A percentile compares a stretch with the other conserved stretches of the same genome.
Evolutionary conservation across 2,888 invertebrate species (phyloP).

Genomic region (Branchellion lobata): DNA sequence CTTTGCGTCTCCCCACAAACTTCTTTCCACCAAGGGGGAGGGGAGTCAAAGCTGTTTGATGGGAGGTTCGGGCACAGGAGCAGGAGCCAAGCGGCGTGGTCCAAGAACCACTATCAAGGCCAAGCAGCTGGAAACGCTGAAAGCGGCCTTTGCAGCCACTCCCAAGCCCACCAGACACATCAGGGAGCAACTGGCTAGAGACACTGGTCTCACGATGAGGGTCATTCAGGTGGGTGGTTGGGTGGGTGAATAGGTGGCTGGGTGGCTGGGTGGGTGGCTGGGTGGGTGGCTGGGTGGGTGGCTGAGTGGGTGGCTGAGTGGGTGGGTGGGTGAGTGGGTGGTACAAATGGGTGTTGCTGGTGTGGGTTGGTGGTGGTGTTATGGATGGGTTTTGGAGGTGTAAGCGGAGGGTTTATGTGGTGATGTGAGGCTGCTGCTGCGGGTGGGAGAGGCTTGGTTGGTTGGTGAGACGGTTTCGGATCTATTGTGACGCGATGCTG

Average conservation of each 20-base stretch:
- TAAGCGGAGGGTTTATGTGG: too few relatives aligned
- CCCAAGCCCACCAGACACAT: conserved; percentile 99
- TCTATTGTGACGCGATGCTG: too few relatives aligned
- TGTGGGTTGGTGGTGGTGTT: too few relatives aligned
- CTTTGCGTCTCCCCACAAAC: not conserved
- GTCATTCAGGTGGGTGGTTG: conserved; percentile 89
- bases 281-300: not conserved
- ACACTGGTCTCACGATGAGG: conserved; percentile 97
- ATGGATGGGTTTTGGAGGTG: too few relatives aligned
- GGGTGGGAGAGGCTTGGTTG: too few relatives aligned
- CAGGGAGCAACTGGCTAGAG: conserved; percentile 96
- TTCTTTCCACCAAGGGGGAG: not conserved
- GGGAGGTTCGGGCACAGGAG: conserved; percentile 36
- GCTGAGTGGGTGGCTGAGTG: too few relatives aligned
- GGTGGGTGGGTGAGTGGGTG: not conserved
- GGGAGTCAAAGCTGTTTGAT: not conserved
- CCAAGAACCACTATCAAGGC: conserved; percentile 99
- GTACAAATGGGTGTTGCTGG: too few relatives aligned
- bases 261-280: not conserved
- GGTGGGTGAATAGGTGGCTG: too few relatives aligned
- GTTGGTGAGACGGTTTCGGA: too few relatives aligned
- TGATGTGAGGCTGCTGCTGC: too few relatives aligned
- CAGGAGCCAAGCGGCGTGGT: conserved; percentile 69
- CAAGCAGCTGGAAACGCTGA: conserved; percentile 95
- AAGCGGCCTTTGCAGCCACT: conserved; percentile 96